Evolutionary conservation across 2,797 vertebrate species (phyloP), one percentile per base, ranked within the genome.

Genomic region (Pseudopleuronectes americanus): DNA sequence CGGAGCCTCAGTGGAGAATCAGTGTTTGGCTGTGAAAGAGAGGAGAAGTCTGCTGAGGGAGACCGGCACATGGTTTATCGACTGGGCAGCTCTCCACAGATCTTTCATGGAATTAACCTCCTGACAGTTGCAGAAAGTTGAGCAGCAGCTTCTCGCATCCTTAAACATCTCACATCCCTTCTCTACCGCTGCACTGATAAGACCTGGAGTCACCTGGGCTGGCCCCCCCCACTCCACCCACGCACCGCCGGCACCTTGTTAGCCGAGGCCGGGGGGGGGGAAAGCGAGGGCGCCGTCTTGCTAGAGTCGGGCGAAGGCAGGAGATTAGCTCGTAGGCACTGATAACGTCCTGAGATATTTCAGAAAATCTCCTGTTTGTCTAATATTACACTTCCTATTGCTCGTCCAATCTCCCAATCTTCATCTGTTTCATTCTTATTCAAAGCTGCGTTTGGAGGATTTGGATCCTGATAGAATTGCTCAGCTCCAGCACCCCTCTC

Each of bases 351-450:
- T 45, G 68, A 75, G 79, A 83, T 85, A 80, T 84, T 81, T 84
- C 60, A 62, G 63, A 74, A 81, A 81, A 84, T 87, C 80, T 88
- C 71, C 80, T 63, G 77, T 87, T 87, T 86, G 84, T 84, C 77
- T 82, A 78, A 84, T 80, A 80, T 84, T 79, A 86, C 76, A 71
- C 61, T 77, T 74, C 63, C 72, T 72, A 85, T 75, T 80, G 73
- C 74, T 85, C 66, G 80, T 80, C 69, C 68, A 65, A 81, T 64
- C 70, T 80, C 85, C 69, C 65, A 62, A 80, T 66, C 70, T 81
- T 87, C 85, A 88, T 91, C 87, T 87, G 14, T 89, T 87, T 87
- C 87, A 89, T 88, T 91, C 73, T 83, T 76, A 89, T 89, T 90
- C 87, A 89, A 85, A 88, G 83, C 80, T 79, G 80, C 79, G 86